These are phyloP conservation scores for Aquatica leii DNA, from an alignment of 2,888 invertebrate species.

Conservation along the genomic window DNA sequence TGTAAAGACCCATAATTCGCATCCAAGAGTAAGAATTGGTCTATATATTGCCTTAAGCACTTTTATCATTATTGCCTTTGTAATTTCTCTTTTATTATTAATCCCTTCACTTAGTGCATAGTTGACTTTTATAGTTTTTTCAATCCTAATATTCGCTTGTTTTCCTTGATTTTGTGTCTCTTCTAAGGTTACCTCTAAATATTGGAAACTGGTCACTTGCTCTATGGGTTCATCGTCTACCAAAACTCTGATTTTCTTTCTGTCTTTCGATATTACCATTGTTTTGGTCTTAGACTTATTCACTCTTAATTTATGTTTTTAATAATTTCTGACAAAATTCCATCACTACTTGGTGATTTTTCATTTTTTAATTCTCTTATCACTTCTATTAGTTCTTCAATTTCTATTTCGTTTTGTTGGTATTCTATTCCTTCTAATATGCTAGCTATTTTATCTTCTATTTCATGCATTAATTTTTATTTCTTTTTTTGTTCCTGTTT, in stretches of 20 bases:
- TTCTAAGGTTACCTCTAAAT: conserved; percentile 3
- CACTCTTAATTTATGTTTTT: neutral
- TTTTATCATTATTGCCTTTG: neutral
- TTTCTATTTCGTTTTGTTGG: too few species aligned
- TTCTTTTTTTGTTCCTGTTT: too few species aligned
- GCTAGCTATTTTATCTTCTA: too few species aligned
- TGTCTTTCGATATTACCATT: neutral
- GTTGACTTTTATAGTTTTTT: neutral
- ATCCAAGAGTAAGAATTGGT: conserved; percentile 2
- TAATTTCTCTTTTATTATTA: conserved; percentile 4
- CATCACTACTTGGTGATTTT: too few species aligned
- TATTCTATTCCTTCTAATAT: too few species aligned
- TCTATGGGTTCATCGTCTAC: conserved; percentile 6
- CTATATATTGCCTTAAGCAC: neutral
- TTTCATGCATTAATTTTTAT: too few species aligned
- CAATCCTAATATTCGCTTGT: neutral
- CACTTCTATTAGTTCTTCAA: too few species aligned
- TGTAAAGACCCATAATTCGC: conserved; percentile 1
- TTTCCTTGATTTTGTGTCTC: neutral
- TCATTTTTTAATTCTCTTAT: too few species aligned
- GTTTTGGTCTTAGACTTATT: conserved; percentile 3
- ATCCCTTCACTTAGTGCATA: neutral
- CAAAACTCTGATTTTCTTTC: neutral
- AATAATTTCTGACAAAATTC: too few species aligned
- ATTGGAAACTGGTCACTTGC: neutral